Base-by-base conservation (phyloP, 2,113 vertebrate species). In the Hippocampus abdominalis region DNA sequence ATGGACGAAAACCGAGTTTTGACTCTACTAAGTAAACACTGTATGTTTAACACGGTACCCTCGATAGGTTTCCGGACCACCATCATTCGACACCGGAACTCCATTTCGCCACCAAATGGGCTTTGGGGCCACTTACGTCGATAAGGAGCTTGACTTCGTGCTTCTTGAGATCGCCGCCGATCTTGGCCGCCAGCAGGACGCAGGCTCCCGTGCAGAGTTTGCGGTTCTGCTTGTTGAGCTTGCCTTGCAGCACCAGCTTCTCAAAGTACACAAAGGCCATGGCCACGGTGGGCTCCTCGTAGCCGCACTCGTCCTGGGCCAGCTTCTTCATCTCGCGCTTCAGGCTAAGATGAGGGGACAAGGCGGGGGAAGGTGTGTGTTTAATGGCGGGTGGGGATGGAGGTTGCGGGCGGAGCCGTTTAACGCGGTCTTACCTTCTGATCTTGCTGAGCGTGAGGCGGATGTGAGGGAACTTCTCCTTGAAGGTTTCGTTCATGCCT, bases 231-330 rank as follows among this genome's bases (percentile, higher is more conserved):
- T 99, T 99, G 93, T 98, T 94, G 36, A 99, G 94, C 84, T 98
- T 99, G 68, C 97, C 97, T 87, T 95, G 96, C 83, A 98, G 95
- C 72, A 96, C 95, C 0, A 98, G 95, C 88, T 98, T 99, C 87
- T 99, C 97, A 63, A 99, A 99, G 93, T 99, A 99, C 89, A 99
- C 97, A 40, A 98, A 98, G 49, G 97, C 95, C 97, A 98, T 97
- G 84, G 97, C 97, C 73, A 98, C 96, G 0, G 97, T 98, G 61
- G 96, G 94, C 76, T 98, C 97, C 90, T 98, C 97, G 1, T 96
- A 95, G 61, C 95, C 93, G 69, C 96, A 98, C 61, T 96, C 96
- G 69, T 96, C 96, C 91, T 95, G 95, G 8, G 95, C 96, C 32
- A 99, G 91, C 86, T 98, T 98, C 72, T 92, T 93, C 90, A 99